Evolutionary conservation across 2,797 vertebrate genomes (phyloP), one percentile per base, ranked within the genome.

Genomic region (Catharus ustulatus): DNA sequence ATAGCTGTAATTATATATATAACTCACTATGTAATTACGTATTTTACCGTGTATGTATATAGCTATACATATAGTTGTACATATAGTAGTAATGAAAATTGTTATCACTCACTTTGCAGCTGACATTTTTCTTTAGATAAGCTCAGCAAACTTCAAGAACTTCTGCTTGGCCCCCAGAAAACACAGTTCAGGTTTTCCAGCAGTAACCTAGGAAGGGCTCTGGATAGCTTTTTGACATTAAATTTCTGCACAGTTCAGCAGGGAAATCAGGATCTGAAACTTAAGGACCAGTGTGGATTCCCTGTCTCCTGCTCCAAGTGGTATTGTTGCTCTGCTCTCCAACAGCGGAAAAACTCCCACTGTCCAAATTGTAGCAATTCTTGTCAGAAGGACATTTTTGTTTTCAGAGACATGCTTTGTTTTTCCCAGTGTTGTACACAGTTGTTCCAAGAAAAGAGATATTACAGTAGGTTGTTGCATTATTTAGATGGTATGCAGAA

Each of bases 401-500:
- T 74, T 87, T 84, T 80, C 61, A 66, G 51, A 73, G 5, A 43
- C 4, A 6, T 26, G 22, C 6, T 73, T 82, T 45, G 29, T 55
- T 62, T 36, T 30, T 1, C 16, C 17, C 48, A 30, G 20, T 54
- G 75, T 51, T 75, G 51, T 6, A 45, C 43, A 38, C 46, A 45
- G 68, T 57, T 69, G 42, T 48, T 84, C 58, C 59, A 85, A 83
- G 57, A 83, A 55, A 92, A 83, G 58, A 87, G 75, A 38, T 29
- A 75, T 51, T 93, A 29, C 7, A 89, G 57, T n/a, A 82, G 49
- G 55, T 68, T 94, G 63, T 66, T 90, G 78, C 49, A 89, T 91
- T 95, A 87, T 94, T 94, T 84, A 94, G 66, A 55, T 75, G n/a
- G 36, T 26, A 64, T 57, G 74, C 61, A 83, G 89, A 72, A 66